Conservation (phyloP, 92 coral and sea anemone genomes). For the Heteractis magnifica region DNA sequence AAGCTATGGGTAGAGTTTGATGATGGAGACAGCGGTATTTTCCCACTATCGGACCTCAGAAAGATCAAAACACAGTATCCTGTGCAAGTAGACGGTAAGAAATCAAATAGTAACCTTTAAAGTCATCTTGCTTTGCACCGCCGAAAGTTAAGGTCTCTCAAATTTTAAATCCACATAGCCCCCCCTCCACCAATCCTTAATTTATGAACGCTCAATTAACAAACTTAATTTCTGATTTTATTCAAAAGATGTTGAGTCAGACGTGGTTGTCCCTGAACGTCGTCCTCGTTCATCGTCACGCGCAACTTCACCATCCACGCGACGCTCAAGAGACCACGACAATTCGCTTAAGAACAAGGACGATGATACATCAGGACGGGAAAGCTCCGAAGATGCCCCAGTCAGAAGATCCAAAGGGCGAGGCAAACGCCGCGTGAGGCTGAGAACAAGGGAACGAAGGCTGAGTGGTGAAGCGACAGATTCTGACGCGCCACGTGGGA, state of each 20-base stretch:
- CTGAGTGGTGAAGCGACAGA: conserved; percentile 43
- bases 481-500: conserved; percentile 49
- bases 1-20: conserved; percentile 97
- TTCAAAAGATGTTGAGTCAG: conserved; percentile 61
- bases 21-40: conserved; percentile 98
- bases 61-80: conserved; percentile 79
- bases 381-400: conserved; percentile 63
- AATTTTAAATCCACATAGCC: no score
- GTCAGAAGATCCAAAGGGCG: conserved; percentile 22
- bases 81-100: conserved; percentile 60
- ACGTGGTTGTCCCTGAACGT: conserved; percentile 66
- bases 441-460: conserved; percentile 17
- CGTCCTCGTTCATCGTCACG: conserved; percentile 58
- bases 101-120: no score
- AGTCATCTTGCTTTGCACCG: no score
- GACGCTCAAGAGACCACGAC: conserved; percentile 32
- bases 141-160: no score
- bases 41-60: conserved; percentile 83
- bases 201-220: not conserved
- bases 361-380: conserved; percentile 73
- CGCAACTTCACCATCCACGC: conserved; percentile 18
- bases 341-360: conserved; percentile 14
- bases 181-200: no score
- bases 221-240: not conserved
- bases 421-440: conserved; percentile 47